Evolutionary conservation across 2,113 vertebrate species (phyloP).

Genomic region (Ciconia maguari): DNA sequence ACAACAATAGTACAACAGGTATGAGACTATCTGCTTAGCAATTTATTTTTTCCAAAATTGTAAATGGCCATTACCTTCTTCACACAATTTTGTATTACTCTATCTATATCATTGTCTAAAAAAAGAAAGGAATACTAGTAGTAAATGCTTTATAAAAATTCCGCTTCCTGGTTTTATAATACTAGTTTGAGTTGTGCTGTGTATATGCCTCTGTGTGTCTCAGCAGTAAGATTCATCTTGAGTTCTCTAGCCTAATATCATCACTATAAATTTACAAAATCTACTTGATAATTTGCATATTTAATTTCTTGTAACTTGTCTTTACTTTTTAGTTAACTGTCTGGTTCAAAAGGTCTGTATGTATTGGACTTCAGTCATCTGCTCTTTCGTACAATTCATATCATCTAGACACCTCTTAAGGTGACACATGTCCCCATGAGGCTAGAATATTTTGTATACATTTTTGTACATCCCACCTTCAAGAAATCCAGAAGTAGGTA

Average conservation of each 20-base stretch:
- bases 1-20: conserved; percentile 98
- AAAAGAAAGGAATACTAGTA: background rate
- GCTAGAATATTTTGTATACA: background rate
- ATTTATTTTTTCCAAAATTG: background rate
- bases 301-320: background rate
- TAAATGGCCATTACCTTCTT: background rate
- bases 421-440: background rate
- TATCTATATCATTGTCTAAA: background rate
- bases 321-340: background rate
- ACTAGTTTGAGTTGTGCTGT: background rate
- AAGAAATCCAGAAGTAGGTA: background rate
- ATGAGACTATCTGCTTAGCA: conserved; percentile 46
- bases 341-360: background rate
- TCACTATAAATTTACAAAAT: background rate
- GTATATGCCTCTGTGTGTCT: background rate
- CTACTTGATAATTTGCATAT: background rate
- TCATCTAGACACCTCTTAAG: background rate
- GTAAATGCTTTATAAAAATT: background rate
- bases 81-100: background rate
- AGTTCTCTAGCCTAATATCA: background rate
- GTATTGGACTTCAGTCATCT: background rate
- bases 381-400: background rate
- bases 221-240: background rate
- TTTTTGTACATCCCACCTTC: background rate
- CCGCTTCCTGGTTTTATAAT: background rate